These are phyloP conservation scores for Pelecanoides urinatrix DNA, from an alignment of 2,113 vertebrate species.

Conservation along the genomic window DNA sequence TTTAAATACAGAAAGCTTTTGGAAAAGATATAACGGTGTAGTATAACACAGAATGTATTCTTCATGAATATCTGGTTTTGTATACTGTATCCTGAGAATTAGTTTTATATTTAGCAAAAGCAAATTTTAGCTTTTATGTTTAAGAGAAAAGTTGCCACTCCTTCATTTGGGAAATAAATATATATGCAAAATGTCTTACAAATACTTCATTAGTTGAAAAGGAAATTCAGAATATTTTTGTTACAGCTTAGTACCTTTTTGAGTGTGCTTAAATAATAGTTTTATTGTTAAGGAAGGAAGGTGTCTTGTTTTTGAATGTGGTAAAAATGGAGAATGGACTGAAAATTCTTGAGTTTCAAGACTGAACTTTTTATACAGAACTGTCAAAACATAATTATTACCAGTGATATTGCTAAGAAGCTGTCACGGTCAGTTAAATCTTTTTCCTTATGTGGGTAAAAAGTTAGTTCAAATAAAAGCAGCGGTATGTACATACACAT, in stretches of 20 bases:
- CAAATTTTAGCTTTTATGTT: constrained; percentile 51
- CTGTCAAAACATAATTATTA: neutral
- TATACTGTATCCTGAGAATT: constrained; percentile 9
- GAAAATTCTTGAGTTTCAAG: neutral
- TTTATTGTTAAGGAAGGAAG: neutral
- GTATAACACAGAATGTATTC: constrained; percentile 43
- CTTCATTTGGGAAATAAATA: constrained; percentile 26
- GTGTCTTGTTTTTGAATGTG: neutral
- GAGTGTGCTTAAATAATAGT: neutral
- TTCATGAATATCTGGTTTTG: constrained; percentile 34
- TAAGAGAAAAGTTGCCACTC: neutral
- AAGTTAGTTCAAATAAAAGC: neutral
- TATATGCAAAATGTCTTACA: constrained; percentile 3
- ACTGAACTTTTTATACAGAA: neutral
- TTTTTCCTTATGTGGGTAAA: neutral
- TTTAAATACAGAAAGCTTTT: neutral
- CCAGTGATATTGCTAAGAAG: neutral
- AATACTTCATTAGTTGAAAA: neutral
- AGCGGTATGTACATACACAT: neutral
- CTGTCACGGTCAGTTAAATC: neutral
- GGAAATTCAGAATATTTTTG: neutral
- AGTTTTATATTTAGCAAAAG: constrained; percentile 49
- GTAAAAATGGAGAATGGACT: neutral
- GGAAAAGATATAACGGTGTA: neutral
- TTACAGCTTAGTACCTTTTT: neutral